Evolutionary conservation across 1,140 invertebrate species (phyloP).

Genomic region (Oreohelix idahoensis): DNA sequence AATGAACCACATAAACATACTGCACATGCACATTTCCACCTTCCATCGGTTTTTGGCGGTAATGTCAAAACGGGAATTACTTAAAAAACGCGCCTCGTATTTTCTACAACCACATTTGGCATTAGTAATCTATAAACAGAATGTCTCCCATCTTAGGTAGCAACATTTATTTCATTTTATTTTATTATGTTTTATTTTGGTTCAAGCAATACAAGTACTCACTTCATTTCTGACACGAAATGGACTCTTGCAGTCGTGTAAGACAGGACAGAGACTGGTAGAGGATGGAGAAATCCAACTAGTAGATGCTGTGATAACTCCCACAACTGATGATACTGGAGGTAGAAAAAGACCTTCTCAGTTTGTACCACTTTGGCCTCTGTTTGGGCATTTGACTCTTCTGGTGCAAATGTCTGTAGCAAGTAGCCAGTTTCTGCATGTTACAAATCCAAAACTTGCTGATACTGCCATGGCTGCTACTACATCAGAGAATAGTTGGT

Average conservation of each 20-base stretch:
- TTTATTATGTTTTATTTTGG: no score
- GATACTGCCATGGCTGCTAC: neutral
- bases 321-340: neutral
- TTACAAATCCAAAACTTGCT: no score
- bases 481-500: neutral
- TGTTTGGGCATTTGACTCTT: slow-evolving; percentile 51
- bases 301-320: neutral
- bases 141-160: no score
- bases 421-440: neutral
- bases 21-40: no score
- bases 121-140: no score
- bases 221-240: neutral
- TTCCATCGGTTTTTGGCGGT: no score
- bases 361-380: slow-evolving; percentile 55
- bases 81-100: no score
- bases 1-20: no score
- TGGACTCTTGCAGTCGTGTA: neutral
- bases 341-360: slow-evolving; percentile 22
- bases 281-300: neutral
- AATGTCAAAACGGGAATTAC: no score
- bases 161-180: no score
- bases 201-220: neutral
- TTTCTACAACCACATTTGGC: no score
- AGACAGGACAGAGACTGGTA: neutral
- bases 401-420: slow-evolving; percentile 39